Percentiles rank a stretch among this genome's conserved stretches.
Evolutionary conservation across 2,797 vertebrate genomes (phyloP).

Genomic region (Tympanoctomys barrerae): DNA sequence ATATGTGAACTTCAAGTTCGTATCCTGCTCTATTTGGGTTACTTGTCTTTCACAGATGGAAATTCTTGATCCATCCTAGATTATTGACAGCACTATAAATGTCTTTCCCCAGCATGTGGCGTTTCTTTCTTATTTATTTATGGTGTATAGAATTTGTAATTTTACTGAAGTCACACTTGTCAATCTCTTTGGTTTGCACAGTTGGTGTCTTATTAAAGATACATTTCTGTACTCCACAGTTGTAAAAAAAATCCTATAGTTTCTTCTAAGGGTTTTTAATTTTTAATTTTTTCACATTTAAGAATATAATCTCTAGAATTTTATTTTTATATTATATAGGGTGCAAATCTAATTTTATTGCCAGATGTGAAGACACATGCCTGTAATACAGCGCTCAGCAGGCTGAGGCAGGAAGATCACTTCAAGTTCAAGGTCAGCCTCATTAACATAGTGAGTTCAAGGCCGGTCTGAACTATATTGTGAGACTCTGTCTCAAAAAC

Average conservation of each 20-base stretch:
- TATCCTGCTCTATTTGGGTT: background rate
- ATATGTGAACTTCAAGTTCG: background rate
- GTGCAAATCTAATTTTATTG: background rate
- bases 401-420: background rate
- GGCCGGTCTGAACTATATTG: background rate
- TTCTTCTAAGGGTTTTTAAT: constrained; percentile 32
- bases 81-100: background rate
- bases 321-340: background rate
- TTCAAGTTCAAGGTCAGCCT: background rate
- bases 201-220: constrained; percentile 55
- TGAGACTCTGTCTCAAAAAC: background rate
- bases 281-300: constrained; percentile 1
- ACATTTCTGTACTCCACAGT: constrained; percentile 14
- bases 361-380: background rate
- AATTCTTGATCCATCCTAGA: constrained; percentile 9
- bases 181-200: constrained; percentile 7
- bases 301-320: background rate
- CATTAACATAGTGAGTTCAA: background rate
- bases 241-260: constrained; percentile 9
- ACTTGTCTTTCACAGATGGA: background rate
- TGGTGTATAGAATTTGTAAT: background rate
- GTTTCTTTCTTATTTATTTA: constrained; percentile 56
- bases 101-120: background rate
- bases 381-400: background rate
- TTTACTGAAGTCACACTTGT: constrained; percentile 38